phyloP scores from a whole-genome alignment of 2,113 vertebrate genomes.

The Pipa parva region DNA sequence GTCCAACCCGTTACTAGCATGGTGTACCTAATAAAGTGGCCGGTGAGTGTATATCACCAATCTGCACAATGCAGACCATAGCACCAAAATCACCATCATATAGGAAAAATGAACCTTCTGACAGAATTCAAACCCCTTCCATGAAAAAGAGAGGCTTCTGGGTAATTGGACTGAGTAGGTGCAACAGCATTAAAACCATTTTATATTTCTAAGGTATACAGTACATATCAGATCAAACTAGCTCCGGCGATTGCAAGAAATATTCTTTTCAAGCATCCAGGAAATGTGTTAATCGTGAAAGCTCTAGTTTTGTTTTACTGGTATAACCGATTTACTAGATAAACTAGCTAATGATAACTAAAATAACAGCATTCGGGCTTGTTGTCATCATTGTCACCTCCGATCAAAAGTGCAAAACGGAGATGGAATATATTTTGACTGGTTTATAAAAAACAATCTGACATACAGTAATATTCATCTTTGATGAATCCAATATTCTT shows the following conservation, averaged over 20 bases:
- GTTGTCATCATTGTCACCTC: slow-evolving; percentile 58
- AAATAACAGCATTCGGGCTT: slow-evolving; percentile 39
- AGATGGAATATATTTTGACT: slow-evolving; percentile 97
- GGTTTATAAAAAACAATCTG: slow-evolving; percentile 99
- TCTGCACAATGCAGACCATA: neutral
- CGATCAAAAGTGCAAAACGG: slow-evolving; percentile 60
- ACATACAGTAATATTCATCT: slow-evolving; percentile 99
- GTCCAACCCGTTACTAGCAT: too few relatives aligned
- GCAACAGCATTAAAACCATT: neutral
- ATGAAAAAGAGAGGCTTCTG: neutral
- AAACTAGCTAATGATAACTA: slow-evolving; percentile 40
- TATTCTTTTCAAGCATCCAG: neutral
- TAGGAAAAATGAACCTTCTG: neutral
- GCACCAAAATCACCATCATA: neutral
- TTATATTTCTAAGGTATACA: neutral
- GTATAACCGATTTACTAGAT: slow-evolving; percentile 17
- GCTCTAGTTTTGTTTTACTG: neutral
- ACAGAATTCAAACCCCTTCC: neutral
- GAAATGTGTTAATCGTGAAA: neutral
- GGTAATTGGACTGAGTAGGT: neutral
- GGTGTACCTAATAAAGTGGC: neutral
- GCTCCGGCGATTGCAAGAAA: neutral
- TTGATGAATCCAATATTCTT: slow-evolving; percentile 99
- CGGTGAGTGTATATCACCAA: too few relatives aligned
- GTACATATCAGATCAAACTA: neutral